Conservation (phyloP, 2,888 invertebrate genomes). For the Geophilus truncorum region DNA sequence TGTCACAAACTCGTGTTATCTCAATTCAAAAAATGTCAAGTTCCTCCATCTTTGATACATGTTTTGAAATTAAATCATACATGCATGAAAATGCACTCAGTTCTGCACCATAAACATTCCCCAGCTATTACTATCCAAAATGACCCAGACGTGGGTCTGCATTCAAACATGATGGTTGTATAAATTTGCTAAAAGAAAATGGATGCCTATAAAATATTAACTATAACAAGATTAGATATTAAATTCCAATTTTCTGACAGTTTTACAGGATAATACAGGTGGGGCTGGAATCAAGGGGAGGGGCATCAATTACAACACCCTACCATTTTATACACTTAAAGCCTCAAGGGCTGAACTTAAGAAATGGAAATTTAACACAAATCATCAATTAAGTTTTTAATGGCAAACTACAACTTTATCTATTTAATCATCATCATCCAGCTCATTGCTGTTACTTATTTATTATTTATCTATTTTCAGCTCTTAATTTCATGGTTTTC, state of each 20-base stretch:
- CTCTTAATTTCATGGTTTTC: not conserved
- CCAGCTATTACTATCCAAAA: not conserved
- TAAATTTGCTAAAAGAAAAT: too few species aligned
- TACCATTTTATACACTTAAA: slow-evolving; percentile 13
- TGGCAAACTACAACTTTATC: not conserved
- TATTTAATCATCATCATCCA: not conserved
- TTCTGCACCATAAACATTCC: slow-evolving; percentile 8
- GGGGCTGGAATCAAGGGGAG: slow-evolving; percentile 18
- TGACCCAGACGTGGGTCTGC: not conserved
- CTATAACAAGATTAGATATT: not conserved
- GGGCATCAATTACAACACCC: slow-evolving; percentile 23
- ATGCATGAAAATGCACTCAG: slow-evolving; percentile 27
- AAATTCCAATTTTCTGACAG: slow-evolving; percentile 13
- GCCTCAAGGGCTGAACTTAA: not conserved
- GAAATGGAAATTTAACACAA: slow-evolving; percentile 14
- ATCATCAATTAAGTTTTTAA: not conserved
- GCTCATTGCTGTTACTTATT: too few species aligned
- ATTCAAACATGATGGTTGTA: not conserved
- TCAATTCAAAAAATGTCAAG: not conserved
- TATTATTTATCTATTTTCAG: not conserved
- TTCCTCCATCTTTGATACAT: not conserved
- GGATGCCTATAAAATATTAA: too few species aligned
- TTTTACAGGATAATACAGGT: slow-evolving; percentile 19
- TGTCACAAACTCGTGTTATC: not conserved
- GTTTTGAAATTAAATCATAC: slow-evolving; percentile 19